Evolutionary conservation across 2,797 vertebrate genomes (phyloP).

Genomic region (Cossypha niveicapilla): DNA sequence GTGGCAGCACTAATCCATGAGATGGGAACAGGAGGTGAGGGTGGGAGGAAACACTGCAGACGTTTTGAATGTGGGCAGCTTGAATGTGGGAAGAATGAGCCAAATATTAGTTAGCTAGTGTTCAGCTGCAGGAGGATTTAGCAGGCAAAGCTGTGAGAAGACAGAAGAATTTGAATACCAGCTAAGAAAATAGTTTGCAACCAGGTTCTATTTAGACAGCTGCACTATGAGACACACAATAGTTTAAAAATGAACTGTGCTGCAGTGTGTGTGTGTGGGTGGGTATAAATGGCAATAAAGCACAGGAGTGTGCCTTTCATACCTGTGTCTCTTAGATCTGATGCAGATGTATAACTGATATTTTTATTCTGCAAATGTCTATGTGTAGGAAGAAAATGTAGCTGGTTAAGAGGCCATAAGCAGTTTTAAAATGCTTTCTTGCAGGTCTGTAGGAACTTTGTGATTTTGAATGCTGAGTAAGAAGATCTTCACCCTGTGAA

Average conservation of each 20-base stretch:
- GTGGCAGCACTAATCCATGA: not conserved
- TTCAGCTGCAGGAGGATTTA: not conserved
- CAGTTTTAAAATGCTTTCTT: constrained; percentile 44
- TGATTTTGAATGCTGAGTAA: constrained; percentile 49
- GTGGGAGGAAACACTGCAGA: constrained; percentile 16
- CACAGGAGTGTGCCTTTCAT: not conserved
- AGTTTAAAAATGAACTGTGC: constrained; percentile 38
- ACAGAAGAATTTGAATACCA: constrained; percentile 12
- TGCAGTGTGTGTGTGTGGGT: not conserved
- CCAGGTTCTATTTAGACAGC: constrained; percentile 41
- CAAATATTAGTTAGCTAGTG: constrained; percentile 23
- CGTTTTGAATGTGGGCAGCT: not conserved
- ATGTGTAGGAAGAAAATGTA: constrained; percentile 39
- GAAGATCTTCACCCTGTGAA: constrained; percentile 17
- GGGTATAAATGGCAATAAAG: constrained; percentile 21
- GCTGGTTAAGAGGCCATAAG: constrained; percentile 48
- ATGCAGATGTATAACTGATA: constrained; percentile 22
- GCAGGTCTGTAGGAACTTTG: not conserved
- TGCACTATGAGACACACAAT: not conserved
- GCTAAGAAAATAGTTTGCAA: constrained; percentile 43
- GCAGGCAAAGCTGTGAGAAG: not conserved
- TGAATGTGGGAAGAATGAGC: not conserved
- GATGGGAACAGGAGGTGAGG: not conserved
- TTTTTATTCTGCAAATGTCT: constrained; percentile 34
- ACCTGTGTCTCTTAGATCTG: constrained; percentile 12